Evolutionary conservation across 2,113 vertebrate genomes (phyloP).

Genomic region (Pomatostomus ruficeps): DNA sequence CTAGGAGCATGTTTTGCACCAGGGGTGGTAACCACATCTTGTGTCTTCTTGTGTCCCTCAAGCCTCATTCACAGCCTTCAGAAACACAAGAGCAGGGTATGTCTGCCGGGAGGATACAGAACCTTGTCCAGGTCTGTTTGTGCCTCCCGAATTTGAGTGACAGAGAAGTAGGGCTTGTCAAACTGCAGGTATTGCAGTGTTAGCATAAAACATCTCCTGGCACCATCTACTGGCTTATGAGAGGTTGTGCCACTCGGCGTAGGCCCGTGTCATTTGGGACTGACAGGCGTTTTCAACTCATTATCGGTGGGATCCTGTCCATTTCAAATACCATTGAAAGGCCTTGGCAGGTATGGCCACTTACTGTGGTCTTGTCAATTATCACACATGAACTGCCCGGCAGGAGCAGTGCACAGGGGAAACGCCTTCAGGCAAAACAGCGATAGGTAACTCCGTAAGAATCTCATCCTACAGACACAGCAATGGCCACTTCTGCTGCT

Average conservation of each 20-base stretch:
- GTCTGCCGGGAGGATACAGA: neutral
- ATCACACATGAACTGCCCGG: neutral
- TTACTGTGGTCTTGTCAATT: neutral
- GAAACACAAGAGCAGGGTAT: neutral
- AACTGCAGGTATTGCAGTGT: neutral
- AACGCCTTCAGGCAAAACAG: neutral
- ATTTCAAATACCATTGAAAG: neutral
- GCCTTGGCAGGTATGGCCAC: neutral
- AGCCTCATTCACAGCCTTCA: neutral
- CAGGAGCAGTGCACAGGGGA: neutral
- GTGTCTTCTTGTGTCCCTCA: neutral
- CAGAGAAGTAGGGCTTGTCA: neutral
- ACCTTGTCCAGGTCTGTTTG: neutral
- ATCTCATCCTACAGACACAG: neutral
- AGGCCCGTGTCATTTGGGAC: neutral
- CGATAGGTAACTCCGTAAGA: fast-evolving
- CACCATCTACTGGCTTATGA: slow-evolving; percentile 36
- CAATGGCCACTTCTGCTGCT: neutral
- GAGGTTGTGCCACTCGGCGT: neutral
- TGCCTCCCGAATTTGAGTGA: neutral
- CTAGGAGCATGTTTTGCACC: neutral
- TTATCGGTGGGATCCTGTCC: neutral
- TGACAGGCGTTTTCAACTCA: neutral
- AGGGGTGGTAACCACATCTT: neutral
- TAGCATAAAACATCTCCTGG: neutral